A percentile compares a stretch with the other conserved stretches of the same genome.
phyloP scores from a whole-genome alignment of 92 coral and sea anemone genomes.

The Actinostola sp. region DNA sequence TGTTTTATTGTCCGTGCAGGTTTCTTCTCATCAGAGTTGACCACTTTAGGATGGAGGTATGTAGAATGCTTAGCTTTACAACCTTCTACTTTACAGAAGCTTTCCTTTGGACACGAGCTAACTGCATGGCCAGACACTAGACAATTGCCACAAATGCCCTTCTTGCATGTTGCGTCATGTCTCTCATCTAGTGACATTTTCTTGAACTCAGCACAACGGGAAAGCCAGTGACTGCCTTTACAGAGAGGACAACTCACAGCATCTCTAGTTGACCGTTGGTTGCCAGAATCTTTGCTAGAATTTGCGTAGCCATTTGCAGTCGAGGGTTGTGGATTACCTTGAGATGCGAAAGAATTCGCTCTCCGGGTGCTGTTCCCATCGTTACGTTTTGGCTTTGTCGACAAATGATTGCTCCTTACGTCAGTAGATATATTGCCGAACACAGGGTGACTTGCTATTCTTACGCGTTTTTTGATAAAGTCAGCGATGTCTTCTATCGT shows the following conservation, averaged over 20 bases:
- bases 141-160: conserved; percentile 59
- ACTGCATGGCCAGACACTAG: conserved; percentile 54
- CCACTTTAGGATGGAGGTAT: conserved; percentile 48
- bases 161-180: conserved; percentile 23
- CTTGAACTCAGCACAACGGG: conserved; percentile 51
- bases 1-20: neutral
- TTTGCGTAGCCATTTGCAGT: too few relatives aligned
- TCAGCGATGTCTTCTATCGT: too few relatives aligned
- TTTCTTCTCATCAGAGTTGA: neutral
- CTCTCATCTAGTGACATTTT: conserved; percentile 52
- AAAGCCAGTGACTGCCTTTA: conserved; percentile 57
- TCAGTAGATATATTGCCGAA: too few relatives aligned
- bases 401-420: too few relatives aligned
- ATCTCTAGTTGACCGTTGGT: neutral
- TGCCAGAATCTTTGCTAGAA: too few relatives aligned
- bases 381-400: too few relatives aligned
- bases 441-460: too few relatives aligned
- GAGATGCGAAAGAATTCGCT: conserved; percentile 12
- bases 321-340: conserved; percentile 12
- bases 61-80: conserved; percentile 67
- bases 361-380: too few relatives aligned
- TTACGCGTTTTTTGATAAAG: too few relatives aligned
- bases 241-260: conserved; percentile 35
- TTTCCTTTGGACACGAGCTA: conserved; percentile 35
- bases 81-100: conserved; percentile 65